Evolutionary conservation across 2,888 invertebrate genomes (phyloP), one percentile per base, ranked within the genome.

Genomic region (Leucoma salicis): DNA sequence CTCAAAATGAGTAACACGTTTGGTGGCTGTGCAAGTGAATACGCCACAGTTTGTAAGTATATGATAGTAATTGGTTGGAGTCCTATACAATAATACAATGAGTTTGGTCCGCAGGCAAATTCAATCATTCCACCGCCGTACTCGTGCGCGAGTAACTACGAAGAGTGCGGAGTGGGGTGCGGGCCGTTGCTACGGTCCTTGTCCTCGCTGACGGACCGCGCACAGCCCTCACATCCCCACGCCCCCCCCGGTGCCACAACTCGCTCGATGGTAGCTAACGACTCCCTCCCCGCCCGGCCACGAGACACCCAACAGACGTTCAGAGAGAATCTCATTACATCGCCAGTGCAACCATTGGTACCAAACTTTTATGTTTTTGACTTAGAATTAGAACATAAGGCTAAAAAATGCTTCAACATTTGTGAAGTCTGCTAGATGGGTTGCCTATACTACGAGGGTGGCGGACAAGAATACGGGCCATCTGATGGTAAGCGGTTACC

Each of bases 41-140:
- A n/a, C n/a, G n/a, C n/a, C n/a, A n/a, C n/a, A n/a, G n/a, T n/a
- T n/a, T n/a, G n/a, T n/a, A n/a, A n/a, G n/a, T n/a, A n/a, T n/a
- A n/a, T n/a, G n/a, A n/a, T n/a, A n/a, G n/a, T n/a, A n/a, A n/a
- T n/a, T n/a, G n/a, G n/a, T n/a, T n/a, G n/a, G n/a, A n/a, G n/a
- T n/a, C n/a, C n/a, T n/a, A n/a, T n/a, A n/a, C n/a, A n/a, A n/a
- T n/a, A n/a, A n/a, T n/a, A n/a, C n/a, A n/a, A n/a, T n/a, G n/a
- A n/a, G n/a, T n/a, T 2, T 27, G 6, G 4, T 29, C n/a, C 18
- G 1, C 72, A 93, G 92, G 95, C 95, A 39, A 96, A 96, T 78
- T 93, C 94, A 43, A 91, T 95, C 74, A 93, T 96, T 63, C 96
- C 96, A 46, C 96, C 96, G 32, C 95, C 96, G 12, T 96, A 96